phyloP scores from a whole-genome alignment of 53 echinoderm and acorn worm genomes.

The Astropecten irregularis region DNA sequence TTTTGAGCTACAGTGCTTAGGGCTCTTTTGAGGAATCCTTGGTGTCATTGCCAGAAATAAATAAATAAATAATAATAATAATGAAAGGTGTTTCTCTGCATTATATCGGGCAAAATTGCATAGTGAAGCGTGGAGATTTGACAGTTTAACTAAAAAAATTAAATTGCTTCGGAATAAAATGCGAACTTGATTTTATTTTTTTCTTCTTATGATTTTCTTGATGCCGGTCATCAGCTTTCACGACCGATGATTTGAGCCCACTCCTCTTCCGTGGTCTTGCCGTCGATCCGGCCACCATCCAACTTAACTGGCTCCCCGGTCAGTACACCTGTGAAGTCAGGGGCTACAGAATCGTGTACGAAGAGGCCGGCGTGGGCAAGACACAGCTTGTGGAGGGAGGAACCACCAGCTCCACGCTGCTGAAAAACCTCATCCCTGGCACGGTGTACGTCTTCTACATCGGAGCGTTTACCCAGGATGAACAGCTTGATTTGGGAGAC shows the following conservation, averaged over 20 bases:
- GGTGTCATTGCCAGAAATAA: too few species aligned
- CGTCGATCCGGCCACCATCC: constrained; percentile 62
- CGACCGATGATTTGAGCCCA: constrained; percentile 67
- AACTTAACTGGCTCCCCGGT: constrained; percentile 67
- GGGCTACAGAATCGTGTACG: constrained; percentile 63
- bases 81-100: too few species aligned
- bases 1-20: too few species aligned
- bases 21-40: too few species aligned
- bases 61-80: too few species aligned
- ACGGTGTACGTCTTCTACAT: constrained; percentile 75
- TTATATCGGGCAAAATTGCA: too few species aligned
- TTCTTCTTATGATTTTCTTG: too few species aligned
- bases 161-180: too few species aligned
- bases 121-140: too few species aligned
- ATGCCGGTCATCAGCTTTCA: constrained; percentile 47
- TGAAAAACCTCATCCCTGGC: constrained; percentile 69
- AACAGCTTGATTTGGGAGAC: constrained; percentile 34
- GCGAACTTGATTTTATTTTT: too few species aligned
- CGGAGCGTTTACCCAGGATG: constrained; percentile 62
- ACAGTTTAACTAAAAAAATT: too few species aligned
- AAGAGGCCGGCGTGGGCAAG: neutral
- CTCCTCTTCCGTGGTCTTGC: constrained; percentile 65
- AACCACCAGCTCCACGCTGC: constrained; percentile 21
- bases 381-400: constrained; percentile 67
- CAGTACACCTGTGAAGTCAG: constrained; percentile 72